These are phyloP conservation scores for Avahi laniger DNA, from an alignment of 2,797 vertebrate species.

Conservation along the genomic window DNA sequence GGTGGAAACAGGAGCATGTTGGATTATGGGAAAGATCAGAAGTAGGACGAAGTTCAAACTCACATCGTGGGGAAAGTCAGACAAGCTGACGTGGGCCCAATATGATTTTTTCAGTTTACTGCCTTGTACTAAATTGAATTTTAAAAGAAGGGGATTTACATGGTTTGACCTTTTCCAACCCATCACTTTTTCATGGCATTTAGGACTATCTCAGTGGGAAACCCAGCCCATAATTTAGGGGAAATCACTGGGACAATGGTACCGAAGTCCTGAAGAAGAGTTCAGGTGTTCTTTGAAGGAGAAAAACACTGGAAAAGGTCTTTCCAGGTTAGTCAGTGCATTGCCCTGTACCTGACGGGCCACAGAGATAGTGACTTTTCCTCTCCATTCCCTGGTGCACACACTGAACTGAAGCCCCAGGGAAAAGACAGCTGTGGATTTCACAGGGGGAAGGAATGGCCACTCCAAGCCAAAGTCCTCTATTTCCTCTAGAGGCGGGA, in stretches of 20 bases:
- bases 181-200: not conserved
- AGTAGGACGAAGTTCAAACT: not conserved
- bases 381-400: not conserved
- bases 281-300: not conserved
- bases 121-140: not conserved
- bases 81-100: not conserved
- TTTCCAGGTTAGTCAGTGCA: not conserved
- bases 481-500: not conserved
- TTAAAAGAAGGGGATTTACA: not conserved
- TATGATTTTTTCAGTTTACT: not conserved
- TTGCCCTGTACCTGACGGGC: not conserved
- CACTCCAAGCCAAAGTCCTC: not conserved
- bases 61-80: not conserved
- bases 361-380: not conserved
- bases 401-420: not conserved
- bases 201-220: not conserved
- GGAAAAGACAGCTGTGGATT: not conserved
- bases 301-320: not conserved
- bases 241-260: not conserved
- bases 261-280: not conserved
- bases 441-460: not conserved
- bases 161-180: not conserved
- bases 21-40: slow-evolving; percentile 61
- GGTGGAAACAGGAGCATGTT: slow-evolving; percentile 33
- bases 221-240: not conserved